Evolutionary conservation across 2,888 invertebrate species (phyloP), one percentile per base, ranked within the genome.

Genomic region (Ennomos fuscantarius): DNA sequence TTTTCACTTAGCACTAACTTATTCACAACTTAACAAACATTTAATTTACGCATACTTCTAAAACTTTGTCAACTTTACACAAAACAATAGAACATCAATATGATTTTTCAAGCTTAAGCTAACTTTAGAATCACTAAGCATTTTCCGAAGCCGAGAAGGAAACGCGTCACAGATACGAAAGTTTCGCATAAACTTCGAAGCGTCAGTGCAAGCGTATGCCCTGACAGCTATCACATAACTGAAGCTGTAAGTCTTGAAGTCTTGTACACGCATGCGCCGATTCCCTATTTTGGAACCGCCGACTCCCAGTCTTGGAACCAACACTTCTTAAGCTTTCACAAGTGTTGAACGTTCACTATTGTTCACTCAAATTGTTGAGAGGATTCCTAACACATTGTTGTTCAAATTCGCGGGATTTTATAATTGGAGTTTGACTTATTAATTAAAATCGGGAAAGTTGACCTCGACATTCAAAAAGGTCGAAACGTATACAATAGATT

Each of bases 231-330:
- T 15, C 11, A 31, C 3, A 5, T 12, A 10, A 56, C 56, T 56
- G 56, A 46, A 51, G 9, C 32, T 13, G 9, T 12, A 33, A 11
- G 34, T 24, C 24, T 6, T 24, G 45, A 42, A 36, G 15, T n/a
- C n/a, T 31, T 11, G 8, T n/a, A n/a, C 36, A 56, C 56, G 56
- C 56, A 56, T 56, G 56, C 56, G 56, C 24, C 10, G 31, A 31
- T 36, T 55, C 49, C 40, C 8, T 9, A 9, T 46, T 24, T 24
- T 24, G 24, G 6, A 24, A 24, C 24, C 24, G n/a, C n/a, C n/a
- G n/a, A n/a, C n/a, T n/a, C 42, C 39, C 8, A 6, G 11, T 46
- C 6, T 24, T 24, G 24, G 6, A 24, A 24, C 24, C 24, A 24
- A 2, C 24, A 8, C n/a, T n/a, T n/a, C 15, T 15, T 15, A 15